Evolutionary conservation across 2,113 vertebrate genomes (phyloP), one percentile per base, ranked within the genome.

Genomic region (Xiphophorus hellerii): DNA sequence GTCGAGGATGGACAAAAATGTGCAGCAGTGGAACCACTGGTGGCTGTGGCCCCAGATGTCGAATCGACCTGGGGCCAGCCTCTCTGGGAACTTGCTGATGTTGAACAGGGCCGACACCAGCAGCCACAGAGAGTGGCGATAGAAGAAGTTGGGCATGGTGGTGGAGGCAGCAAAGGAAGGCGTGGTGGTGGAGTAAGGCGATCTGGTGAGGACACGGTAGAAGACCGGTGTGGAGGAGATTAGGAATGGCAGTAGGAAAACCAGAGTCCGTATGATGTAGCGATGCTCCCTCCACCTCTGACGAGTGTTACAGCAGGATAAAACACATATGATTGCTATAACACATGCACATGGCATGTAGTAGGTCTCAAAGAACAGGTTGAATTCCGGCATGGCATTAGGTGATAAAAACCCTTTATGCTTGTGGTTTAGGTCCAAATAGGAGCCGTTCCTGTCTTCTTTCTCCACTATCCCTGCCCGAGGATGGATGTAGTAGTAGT

Each of bases 1-100:
- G 0, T 95, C 95, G 3, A 95, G 85, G 86, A 95, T 96, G 74
- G 94, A 95, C 39, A 96, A 64, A 69, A 95, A 95, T 2, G 95
- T 95, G 90, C 92, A 95, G 82, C 93, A 94, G 88, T 95, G 95
- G 86, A 95, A 95, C 94, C 95, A 95, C 79, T 96, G 95, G 83
- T 96, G 95, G 80, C 95, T 95, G 89, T 95, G 95, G 3, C 95
- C 95, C 95, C 94, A 95, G 82, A 95, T 94, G 86, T 96, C 95
- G 0, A 95, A 95, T 22, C 87, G 74, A 0, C 95, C 95, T 0
- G 95, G 95, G 14, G 90, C 90, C 0, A 95, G 70, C 0, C 95
- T 92, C 75, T 95, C 95, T 0, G 95, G 95, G 39, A 95, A 29
- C 89, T 96, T 96, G 83, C 94, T 95, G 44, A 96, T 93, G 88